Base-by-base conservation (phyloP, 2,888 invertebrate genomes). In the Synergus gifuensis region DNA sequence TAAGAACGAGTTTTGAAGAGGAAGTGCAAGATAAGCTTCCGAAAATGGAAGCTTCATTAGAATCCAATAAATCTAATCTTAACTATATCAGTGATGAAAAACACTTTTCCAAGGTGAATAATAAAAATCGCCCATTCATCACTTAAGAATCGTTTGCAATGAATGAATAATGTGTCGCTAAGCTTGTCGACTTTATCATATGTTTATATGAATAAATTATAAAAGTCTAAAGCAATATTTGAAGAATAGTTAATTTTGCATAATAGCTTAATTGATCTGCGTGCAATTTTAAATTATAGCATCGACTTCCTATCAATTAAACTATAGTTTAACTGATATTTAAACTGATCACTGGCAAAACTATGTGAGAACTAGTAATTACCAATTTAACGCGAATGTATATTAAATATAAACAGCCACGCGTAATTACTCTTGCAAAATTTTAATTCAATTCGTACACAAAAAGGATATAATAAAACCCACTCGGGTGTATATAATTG, bases 321-420 rank as follows among this genome's bases (percentile, higher is more conserved):
- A n/a, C n/a, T n/a, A n/a, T n/a, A 28, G 22, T 28, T 22, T 14
- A 69, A 28, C 28, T n/a, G 9, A 67, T 46, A 22, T 22, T 69
- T 36, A 49, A 69, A 69, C 28, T 69, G 46, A 69, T 18, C 22
- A 28, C 9, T 28, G 49, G 2, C 28, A 69, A 69, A 28, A 16
- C 28, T 69, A 16, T 69, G 36, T 49, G 16, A 49, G 28, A 69
- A 69, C 54, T 49, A 69, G 46, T 69, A 69, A 69, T 69, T 69
- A 69, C n/a, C 49, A 69, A 54, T 69, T 69, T 69, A 69, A 8
- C 49, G 46, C 28, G 14, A 44, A 44, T 46, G 46, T 28, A 36
- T 64, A 36, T 64, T 16, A 69, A n/a, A 69, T 49, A n/a, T 69
- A 46, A 67, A 69, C 36, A 54, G n/a, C 69, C 11, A 44, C 49